Evolutionary conservation across 2,797 vertebrate species (phyloP).

Genomic region (Mastacembelus armatus): DNA sequence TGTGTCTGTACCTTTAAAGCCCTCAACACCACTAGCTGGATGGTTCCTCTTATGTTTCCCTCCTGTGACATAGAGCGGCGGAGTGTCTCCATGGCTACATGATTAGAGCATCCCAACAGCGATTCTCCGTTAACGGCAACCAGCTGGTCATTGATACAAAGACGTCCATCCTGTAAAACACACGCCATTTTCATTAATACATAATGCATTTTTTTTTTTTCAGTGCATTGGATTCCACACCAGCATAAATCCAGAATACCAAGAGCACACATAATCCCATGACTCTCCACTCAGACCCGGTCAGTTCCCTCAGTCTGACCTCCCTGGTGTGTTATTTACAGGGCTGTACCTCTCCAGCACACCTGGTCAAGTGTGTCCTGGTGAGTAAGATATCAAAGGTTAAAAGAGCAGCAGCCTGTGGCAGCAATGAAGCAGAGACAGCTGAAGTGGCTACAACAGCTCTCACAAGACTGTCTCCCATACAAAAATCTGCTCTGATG

Average conservation of each 20-base stretch:
- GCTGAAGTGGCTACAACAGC: slow-evolving; percentile 4
- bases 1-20: slow-evolving; percentile 70
- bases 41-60: slow-evolving; percentile 93
- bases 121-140: slow-evolving; percentile 95
- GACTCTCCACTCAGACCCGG: too few species aligned
- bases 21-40: slow-evolving; percentile 93
- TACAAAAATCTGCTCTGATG: neutral
- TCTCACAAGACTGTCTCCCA: neutral
- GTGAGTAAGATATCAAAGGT: slow-evolving; percentile 35
- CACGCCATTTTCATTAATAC: neutral
- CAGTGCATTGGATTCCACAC: neutral
- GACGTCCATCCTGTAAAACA: slow-evolving; percentile 89
- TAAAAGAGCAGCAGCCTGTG: slow-evolving; percentile 6
- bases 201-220: neutral
- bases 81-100: slow-evolving; percentile 96
- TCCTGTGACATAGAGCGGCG: slow-evolving; percentile 98
- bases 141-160: slow-evolving; percentile 93
- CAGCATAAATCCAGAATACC: too few species aligned
- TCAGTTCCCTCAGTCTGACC: slow-evolving; percentile 31
- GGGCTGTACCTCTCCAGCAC: slow-evolving; percentile 5
- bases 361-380: slow-evolving; percentile 21
- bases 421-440: slow-evolving; percentile 24
- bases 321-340: slow-evolving; percentile 17
- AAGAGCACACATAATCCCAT: slow-evolving; percentile 1
- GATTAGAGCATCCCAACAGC: slow-evolving; percentile 92